A percentile compares a stretch with the other conserved stretches of the same genome.
Evolutionary conservation across 2,888 invertebrate genomes (phyloP).

Genomic region (Sesamia inferens): DNA sequence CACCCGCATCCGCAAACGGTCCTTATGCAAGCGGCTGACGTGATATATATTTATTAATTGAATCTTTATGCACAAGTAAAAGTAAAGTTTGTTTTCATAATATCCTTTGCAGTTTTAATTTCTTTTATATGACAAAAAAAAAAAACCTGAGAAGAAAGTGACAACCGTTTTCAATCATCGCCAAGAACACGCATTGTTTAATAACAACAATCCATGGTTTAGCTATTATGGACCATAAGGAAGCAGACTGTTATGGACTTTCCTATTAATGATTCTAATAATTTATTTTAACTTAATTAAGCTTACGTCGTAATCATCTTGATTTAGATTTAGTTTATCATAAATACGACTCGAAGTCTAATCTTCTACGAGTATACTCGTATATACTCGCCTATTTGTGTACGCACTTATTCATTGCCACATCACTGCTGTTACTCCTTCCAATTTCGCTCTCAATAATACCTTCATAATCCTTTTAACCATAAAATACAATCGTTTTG

Average conservation of each 20-base stretch:
- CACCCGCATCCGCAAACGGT: too few relatives aligned
- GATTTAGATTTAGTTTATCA: neutral
- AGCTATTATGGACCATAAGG: neutral
- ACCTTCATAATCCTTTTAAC: conserved; percentile 38
- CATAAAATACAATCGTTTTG: conserved; percentile 37
- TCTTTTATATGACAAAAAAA: neutral
- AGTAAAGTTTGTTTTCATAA: too few relatives aligned
- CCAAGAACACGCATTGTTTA: neutral
- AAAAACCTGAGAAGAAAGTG: too few relatives aligned
- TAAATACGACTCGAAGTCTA: neutral
- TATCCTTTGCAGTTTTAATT: neutral
- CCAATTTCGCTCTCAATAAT: conserved; percentile 24
- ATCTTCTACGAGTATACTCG: conserved; percentile 9
- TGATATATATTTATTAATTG: neutral
- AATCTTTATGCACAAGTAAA: neutral
- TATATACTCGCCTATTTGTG: conserved; percentile 1
- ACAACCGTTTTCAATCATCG: neutral
- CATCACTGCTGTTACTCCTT: conserved; percentile 4
- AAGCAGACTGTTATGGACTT: neutral
- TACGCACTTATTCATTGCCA: conserved; percentile 11
- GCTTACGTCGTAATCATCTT: neutral
- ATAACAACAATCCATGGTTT: neutral
- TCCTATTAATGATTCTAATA: neutral
- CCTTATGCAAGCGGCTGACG: too few relatives aligned
- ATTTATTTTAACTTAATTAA: neutral